Base-by-base conservation (phyloP, 2,797 vertebrate genomes). In the Furcifer pardalis region DNA sequence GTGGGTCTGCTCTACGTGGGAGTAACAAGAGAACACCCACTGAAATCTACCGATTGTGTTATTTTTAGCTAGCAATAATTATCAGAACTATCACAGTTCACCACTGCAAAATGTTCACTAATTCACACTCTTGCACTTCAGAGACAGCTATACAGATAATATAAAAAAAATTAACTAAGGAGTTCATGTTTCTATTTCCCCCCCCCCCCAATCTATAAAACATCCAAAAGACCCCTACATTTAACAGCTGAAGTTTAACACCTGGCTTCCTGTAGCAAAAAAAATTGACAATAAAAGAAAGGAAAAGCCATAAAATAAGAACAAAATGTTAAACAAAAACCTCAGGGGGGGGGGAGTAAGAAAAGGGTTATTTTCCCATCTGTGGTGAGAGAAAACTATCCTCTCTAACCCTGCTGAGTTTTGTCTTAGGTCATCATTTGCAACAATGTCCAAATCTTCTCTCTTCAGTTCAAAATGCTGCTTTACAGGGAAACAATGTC, bases 221-320 rank as follows among this genome's bases (percentile, higher is more conserved):
- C 84, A 86, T 91, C 88, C 69, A 9, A 56, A 82, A 80, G 84
- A 83, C 86, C 90, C 90, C 87, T 86, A 90, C 89, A 84, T 78
- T 92, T 37, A 89, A 84, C 90, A 88, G 85, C 89, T 88, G 89
- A 59, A 92, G 84, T 13, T 92, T 82, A 92, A 86, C 90, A 90
- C 88, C 84, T 87, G 30, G 62, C 79, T 90, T 71, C 83, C 75
- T 72, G 40, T 68, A 85, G 40, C 56, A n/a, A 4, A 37, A 49
- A 76, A 59, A n/a, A n/a, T n/a, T 60, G 25, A 60, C 52, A 74
- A 32, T 46, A 42, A 49, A 73, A 72, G 37, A 8, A 35, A 12
- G 19, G 30, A 77, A 23, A 77, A n/a, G 37, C n/a, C 27, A 44
- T n/a, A 42, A 44, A 42, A 7, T 5, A 32, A 63, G 7, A 23